Evolutionary conservation across 1,140 invertebrate genomes (phyloP).

Genomic region (Cryptotermes secundus): DNA sequence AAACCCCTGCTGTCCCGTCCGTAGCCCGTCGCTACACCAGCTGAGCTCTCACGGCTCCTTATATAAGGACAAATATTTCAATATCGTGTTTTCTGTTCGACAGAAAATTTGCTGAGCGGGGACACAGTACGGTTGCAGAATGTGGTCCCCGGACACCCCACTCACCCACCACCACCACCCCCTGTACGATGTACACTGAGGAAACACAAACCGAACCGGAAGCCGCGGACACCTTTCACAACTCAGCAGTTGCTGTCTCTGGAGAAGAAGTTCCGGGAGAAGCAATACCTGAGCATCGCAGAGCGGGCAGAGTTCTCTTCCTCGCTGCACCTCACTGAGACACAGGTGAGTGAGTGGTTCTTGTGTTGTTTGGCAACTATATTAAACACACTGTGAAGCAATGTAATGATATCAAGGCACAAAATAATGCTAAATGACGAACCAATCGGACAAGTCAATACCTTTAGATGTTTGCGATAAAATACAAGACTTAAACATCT

Average conservation of each 20-base stretch:
- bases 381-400: no score
- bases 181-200: constrained; percentile 80
- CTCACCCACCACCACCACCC: constrained; percentile 30
- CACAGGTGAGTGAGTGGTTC: constrained; percentile 62
- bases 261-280: constrained; percentile 94
- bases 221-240: constrained; percentile 96
- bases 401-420: no score
- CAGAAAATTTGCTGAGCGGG: not conserved
- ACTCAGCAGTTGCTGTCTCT: constrained; percentile 91
- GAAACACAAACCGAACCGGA: constrained; percentile 95
- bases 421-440: no score
- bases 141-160: constrained; percentile 23
- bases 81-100: not conserved
- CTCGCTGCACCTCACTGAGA: constrained; percentile 91
- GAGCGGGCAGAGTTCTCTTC: constrained; percentile 95
- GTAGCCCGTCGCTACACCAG: no score
- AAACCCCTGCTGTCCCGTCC: no score
- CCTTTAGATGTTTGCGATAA: no score
- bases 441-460: no score
- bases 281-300: constrained; percentile 94
- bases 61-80: no score
- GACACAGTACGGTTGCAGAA: not conserved
- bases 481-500: no score
- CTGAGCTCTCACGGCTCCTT: no score
- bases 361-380: no score